Conservation (phyloP, 2,797 vertebrate species). For the Channa striata region DNA sequence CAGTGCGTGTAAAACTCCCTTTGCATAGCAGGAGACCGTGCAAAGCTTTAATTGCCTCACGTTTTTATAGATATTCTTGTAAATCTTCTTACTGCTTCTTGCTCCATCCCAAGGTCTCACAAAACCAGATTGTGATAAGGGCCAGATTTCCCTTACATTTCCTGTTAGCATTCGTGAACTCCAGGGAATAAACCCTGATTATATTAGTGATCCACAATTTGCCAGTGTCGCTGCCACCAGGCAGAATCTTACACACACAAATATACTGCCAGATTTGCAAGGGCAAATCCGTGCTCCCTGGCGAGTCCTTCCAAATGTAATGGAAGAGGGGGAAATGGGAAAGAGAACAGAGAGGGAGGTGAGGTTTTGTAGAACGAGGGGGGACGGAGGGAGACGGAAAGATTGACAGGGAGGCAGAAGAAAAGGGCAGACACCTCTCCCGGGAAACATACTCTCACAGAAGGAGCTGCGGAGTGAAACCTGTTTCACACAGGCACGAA, state of each 20-base stretch:
- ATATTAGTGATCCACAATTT: background rate
- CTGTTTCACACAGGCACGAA: constrained; percentile 36
- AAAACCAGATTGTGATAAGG: too few relatives aligned
- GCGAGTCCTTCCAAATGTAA: constrained; percentile 29
- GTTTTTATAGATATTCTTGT: too few relatives aligned
- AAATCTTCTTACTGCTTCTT: too few relatives aligned
- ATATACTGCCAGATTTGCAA: constrained; percentile 5
- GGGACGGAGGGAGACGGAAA: constrained; percentile 2
- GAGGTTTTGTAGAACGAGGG: background rate
- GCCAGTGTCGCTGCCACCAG: background rate
- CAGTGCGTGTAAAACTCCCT: too few relatives aligned
- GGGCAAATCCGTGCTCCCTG: constrained; percentile 2
- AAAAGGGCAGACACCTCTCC: constrained; percentile 63
- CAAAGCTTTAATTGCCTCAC: too few relatives aligned
- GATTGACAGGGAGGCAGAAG: constrained; percentile 56
- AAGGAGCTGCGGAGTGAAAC: constrained; percentile 56
- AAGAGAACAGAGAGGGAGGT: background rate
- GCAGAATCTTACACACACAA: constrained; percentile 6
- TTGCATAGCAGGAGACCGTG: too few relatives aligned
- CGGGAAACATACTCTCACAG: constrained; percentile 50
- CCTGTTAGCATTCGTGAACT: background rate
- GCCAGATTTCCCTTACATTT: too few relatives aligned
- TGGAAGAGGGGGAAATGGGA: constrained; percentile 5
- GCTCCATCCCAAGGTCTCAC: too few relatives aligned
- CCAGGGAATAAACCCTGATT: background rate